A percentile compares a stretch with the other conserved stretches of the same genome.
Evolutionary conservation across 1,140 invertebrate genomes (phyloP).

Genomic region (Drosophila micromelanica): DNA sequence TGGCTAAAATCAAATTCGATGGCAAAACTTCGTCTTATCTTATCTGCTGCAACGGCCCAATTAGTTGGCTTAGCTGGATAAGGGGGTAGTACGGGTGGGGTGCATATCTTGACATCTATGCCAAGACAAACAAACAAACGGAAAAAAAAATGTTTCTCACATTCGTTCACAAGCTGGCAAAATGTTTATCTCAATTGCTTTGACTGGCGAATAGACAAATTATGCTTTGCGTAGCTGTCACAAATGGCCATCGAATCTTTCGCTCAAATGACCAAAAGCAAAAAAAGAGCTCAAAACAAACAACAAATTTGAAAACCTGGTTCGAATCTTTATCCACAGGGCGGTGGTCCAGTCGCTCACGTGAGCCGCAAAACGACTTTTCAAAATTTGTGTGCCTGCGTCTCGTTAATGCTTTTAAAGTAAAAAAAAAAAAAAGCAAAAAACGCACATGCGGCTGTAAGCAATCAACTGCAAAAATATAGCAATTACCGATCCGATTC

Average conservation of each 20-base stretch:
- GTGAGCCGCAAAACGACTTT: conserved; percentile 72
- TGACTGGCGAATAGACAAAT: conserved; percentile 64
- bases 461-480: conserved; percentile 49
- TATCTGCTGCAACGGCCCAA: conserved; percentile 42
- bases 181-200: conserved; percentile 12
- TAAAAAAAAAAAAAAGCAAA: too few relatives aligned
- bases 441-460: conserved; percentile 22
- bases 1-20: conserved; percentile 43
- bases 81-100: background rate
- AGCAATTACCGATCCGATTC: conserved; percentile 56
- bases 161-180: conserved; percentile 22
- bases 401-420: conserved; percentile 34
- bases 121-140: background rate
- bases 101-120: background rate
- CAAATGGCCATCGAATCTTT: conserved; percentile 50
- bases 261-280: conserved; percentile 24
- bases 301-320: background rate
- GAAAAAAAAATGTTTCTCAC: conserved; percentile 22
- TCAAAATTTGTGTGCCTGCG: conserved; percentile 52
- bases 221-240: conserved; percentile 68
- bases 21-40: conserved; percentile 36
- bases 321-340: conserved; percentile 4
- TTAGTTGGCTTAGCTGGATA: conserved; percentile 28
- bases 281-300: background rate
- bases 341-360: conserved; percentile 46